phyloP scores from a whole-genome alignment of 2,113 vertebrate species.

The Marcusenius ussheri region DNA sequence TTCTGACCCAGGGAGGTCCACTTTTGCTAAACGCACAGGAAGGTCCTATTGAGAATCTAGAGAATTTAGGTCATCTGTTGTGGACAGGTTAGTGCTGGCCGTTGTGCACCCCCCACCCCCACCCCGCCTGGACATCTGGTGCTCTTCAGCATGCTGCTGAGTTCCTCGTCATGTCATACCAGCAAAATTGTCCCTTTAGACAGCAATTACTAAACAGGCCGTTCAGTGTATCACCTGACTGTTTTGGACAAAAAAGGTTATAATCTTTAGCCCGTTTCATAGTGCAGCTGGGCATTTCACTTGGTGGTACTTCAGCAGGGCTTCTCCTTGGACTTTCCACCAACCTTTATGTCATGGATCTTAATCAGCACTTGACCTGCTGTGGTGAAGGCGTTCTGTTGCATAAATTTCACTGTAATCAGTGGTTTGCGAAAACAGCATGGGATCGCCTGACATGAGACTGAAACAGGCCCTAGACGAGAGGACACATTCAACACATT shows the following conservation, averaged over 20 bases:
- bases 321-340: background rate
- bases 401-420: background rate
- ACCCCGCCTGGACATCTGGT: background rate
- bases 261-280: background rate
- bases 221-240: background rate
- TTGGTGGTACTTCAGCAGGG: background rate
- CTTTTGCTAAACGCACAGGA: background rate
- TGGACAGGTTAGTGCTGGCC: background rate
- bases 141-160: background rate
- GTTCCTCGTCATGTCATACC: background rate
- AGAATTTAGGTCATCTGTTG: background rate
- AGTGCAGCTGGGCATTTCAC: background rate
- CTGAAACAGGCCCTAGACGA: background rate
- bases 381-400: background rate
- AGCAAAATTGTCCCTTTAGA: background rate
- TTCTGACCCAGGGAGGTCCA: background rate
- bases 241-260: background rate
- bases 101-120: background rate
- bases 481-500: background rate
- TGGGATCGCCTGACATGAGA: background rate
- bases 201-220: background rate
- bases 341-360: background rate
- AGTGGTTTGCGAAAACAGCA: background rate
- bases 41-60: background rate
- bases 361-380: background rate